Conservation (phyloP, 2,888 invertebrate species). For the Phortica magna region DNA sequence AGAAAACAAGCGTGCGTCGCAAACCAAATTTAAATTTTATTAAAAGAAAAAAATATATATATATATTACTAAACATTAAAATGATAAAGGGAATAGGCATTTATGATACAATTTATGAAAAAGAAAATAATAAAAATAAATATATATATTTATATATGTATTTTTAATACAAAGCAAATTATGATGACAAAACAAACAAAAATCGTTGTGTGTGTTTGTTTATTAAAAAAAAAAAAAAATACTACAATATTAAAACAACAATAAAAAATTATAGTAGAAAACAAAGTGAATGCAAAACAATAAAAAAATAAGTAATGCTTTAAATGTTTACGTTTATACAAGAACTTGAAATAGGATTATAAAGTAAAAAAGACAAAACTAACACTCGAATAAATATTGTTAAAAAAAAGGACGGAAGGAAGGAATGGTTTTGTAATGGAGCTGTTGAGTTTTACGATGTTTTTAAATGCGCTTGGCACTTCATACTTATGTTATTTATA, state of each 20-base stretch:
- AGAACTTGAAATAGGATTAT: slow-evolving; percentile 32
- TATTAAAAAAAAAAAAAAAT: not conserved
- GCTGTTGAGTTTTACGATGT: slow-evolving; percentile 62
- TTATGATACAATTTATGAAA: slow-evolving; percentile 51
- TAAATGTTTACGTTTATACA: slow-evolving; percentile 52
- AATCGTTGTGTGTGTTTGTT: slow-evolving; percentile 55
- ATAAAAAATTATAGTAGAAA: not conserved
- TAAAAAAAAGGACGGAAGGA: slow-evolving; percentile 31
- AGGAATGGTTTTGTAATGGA: slow-evolving; percentile 63
- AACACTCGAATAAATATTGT: slow-evolving; percentile 54
- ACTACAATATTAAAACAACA: not conserved
- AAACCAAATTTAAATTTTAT: not conserved
- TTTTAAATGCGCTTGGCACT: not conserved
- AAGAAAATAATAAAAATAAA: slow-evolving; percentile 41
- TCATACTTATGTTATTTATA: not conserved
- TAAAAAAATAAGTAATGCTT: slow-evolving; percentile 59
- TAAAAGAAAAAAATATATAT: slow-evolving; percentile 49
- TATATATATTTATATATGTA: slow-evolving; percentile 49
- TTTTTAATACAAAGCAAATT: slow-evolving; percentile 23
- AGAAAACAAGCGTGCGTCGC: slow-evolving; percentile 35
- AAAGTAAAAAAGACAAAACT: slow-evolving; percentile 18
- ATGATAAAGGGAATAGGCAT: slow-evolving; percentile 55
- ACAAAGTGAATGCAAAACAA: not conserved
- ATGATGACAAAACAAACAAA: slow-evolving; percentile 32
- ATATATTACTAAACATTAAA: slow-evolving; percentile 38